A percentile compares a stretch with the other conserved stretches of the same genome.
These are phyloP conservation scores for Stigmatopora argus DNA, from an alignment of 2,113 vertebrate species.

Conservation along the genomic window DNA sequence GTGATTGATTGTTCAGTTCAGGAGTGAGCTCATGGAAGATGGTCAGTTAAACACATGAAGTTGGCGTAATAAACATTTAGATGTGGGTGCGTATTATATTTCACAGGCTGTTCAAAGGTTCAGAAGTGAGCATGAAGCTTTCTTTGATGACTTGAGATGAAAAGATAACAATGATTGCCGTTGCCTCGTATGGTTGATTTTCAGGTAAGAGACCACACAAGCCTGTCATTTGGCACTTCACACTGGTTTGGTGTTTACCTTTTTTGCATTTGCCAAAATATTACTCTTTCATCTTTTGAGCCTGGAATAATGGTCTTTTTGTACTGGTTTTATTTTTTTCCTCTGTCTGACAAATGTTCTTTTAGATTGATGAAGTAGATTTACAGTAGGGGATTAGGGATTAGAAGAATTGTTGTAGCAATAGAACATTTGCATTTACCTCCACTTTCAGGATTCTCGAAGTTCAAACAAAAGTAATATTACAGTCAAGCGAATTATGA, in stretches of 20 bases:
- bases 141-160: conserved; percentile 56
- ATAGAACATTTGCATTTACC: conserved; percentile 2
- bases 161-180: conserved; percentile 41
- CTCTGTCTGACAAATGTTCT: not conserved
- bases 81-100: conserved; percentile 26
- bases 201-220: conserved; percentile 38
- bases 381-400: conserved; percentile 1
- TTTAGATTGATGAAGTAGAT: conserved; percentile 28
- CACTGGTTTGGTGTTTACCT: conserved; percentile 24
- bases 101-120: conserved; percentile 50
- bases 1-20: conserved; percentile 31
- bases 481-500: not conserved
- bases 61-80: conserved; percentile 38
- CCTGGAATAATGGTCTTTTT: conserved; percentile 19
- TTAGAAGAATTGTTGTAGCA: not conserved
- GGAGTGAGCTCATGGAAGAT: conserved; percentile 31
- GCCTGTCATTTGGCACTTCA: conserved; percentile 35
- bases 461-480: not conserved
- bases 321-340: conserved; percentile 8
- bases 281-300: conserved; percentile 9
- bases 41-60: conserved; percentile 19
- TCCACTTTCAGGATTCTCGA: not conserved
- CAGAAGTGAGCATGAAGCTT: conserved; percentile 38
- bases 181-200: conserved; percentile 18
- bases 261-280: conserved; percentile 37